Conservation (phyloP, 2,113 vertebrate genomes). For the Pimephales promelas region DNA sequence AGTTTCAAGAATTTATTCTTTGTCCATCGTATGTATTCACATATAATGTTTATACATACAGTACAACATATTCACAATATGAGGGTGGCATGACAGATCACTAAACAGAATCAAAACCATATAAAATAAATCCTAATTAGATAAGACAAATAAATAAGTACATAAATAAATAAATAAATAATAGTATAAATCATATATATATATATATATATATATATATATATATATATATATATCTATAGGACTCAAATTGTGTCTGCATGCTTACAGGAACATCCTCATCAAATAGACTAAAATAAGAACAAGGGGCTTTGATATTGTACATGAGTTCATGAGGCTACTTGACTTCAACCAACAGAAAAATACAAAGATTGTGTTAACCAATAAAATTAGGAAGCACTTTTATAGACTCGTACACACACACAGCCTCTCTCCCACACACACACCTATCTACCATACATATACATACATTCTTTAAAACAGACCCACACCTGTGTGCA, state of each 20-base stretch:
- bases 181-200: constrained; percentile 60
- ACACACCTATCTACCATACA: constrained; percentile 22
- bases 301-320: constrained; percentile 49
- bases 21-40: constrained; percentile 60
- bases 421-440: constrained; percentile 42
- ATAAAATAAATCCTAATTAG: constrained; percentile 60
- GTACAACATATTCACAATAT: constrained; percentile 63
- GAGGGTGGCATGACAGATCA: constrained; percentile 61
- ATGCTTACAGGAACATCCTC: constrained; percentile 57
- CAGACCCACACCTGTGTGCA: constrained; percentile 20
- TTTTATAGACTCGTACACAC: constrained; percentile 55
- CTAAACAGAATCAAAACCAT: constrained; percentile 59
- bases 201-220: constrained; percentile 51
- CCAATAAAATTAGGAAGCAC: constrained; percentile 67
- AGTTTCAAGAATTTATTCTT: constrained; percentile 57
- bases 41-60: constrained; percentile 63
- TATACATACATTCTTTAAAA: constrained; percentile 40
- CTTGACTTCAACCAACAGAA: constrained; percentile 57
- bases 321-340: constrained; percentile 61
- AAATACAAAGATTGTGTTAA: constrained; percentile 51
- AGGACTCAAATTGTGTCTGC: constrained; percentile 55
- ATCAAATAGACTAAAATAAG: constrained; percentile 54
- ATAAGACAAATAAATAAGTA: constrained; percentile 52
- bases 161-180: constrained; percentile 54
- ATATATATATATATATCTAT: constrained; percentile 52